Evolutionary conservation across 2,113 vertebrate species (phyloP), one percentile per base, ranked within the genome.

Genomic region (Perognathus longimembris): DNA sequence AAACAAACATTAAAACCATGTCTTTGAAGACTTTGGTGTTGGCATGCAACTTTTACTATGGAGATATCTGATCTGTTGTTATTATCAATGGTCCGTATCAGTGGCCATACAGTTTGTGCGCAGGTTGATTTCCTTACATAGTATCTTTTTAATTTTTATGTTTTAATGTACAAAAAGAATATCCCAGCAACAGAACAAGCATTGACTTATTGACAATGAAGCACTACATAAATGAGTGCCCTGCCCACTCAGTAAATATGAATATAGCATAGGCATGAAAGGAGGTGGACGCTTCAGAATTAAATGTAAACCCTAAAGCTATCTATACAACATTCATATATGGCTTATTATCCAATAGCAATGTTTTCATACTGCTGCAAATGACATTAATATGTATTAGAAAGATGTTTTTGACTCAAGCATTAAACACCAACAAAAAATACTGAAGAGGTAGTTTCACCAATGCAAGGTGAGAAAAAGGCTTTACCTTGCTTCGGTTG

Each of bases 91-190:
- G n/a, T n/a, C n/a, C n/a, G n/a, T n/a, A n/a, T n/a, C n/a, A n/a
- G n/a, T n/a, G n/a, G n/a, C n/a, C n/a, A n/a, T n/a, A n/a, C n/a
- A n/a, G n/a, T n/a, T n/a, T n/a, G n/a, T n/a, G n/a, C n/a, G n/a
- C n/a, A n/a, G n/a, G n/a, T n/a, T n/a, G n/a, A n/a, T n/a, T n/a
- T n/a, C n/a, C n/a, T n/a, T n/a, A n/a, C n/a, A n/a, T n/a, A n/a
- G n/a, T n/a, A n/a, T n/a, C n/a, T n/a, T n/a, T n/a, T n/a, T 89
- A 95, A 95, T 85, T 96, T 95, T 95, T 0, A 93, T 91, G 88
- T 98, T 45, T 97, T 97, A 94, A 97, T 94, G 88, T 96, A 92
- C 34, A 85, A 96, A 95, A 97, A 96, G 64, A 97, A 87, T 81
- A 98, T 88, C 79, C 77, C 85, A 96, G 83, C 81, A 96, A 95